Percentiles rank a stretch among this genome's conserved stretches.
Conservation (phyloP, 2,888 invertebrate genomes). For the Agapostemon virescens region DNA sequence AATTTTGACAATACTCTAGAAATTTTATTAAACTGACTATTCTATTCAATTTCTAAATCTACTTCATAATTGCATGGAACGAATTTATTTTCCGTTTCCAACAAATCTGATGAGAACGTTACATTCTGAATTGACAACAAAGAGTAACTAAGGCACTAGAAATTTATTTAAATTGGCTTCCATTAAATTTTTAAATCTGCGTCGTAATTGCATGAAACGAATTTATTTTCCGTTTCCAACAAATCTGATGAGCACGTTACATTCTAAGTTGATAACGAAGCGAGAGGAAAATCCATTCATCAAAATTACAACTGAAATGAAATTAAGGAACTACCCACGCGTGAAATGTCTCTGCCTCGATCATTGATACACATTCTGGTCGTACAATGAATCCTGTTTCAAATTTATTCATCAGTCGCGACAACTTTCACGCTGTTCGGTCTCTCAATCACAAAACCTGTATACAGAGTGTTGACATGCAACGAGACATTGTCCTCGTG, state of each 20-base stretch:
- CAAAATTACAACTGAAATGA: neutral
- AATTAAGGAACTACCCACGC: neutral
- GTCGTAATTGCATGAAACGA: neutral
- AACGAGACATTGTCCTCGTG: slow-evolving; percentile 15
- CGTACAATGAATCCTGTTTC: slow-evolving; percentile 8
- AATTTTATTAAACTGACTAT: too few species aligned
- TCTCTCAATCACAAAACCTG: slow-evolving; percentile 21
- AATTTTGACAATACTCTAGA: too few species aligned
- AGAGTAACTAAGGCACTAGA: too few species aligned
- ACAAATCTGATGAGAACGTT: neutral
- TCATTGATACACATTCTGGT: neutral
- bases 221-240: neutral
- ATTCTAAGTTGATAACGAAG: neutral
- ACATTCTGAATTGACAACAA: neutral
- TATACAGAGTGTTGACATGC: slow-evolving; percentile 4
- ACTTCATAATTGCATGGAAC: neutral
- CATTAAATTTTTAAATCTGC: too few species aligned
- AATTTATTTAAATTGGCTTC: too few species aligned
- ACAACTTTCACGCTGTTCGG: slow-evolving; percentile 26
- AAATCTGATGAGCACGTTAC: neutral
- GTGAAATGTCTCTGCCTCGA: neutral
- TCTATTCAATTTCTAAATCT: too few species aligned
- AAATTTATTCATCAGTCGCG: slow-evolving; percentile 27
- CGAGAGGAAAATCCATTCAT: neutral
- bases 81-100: neutral